Conservation (phyloP, 37 sponge, comb jelly and placozoan species). For the Agelas oroides region DNA sequence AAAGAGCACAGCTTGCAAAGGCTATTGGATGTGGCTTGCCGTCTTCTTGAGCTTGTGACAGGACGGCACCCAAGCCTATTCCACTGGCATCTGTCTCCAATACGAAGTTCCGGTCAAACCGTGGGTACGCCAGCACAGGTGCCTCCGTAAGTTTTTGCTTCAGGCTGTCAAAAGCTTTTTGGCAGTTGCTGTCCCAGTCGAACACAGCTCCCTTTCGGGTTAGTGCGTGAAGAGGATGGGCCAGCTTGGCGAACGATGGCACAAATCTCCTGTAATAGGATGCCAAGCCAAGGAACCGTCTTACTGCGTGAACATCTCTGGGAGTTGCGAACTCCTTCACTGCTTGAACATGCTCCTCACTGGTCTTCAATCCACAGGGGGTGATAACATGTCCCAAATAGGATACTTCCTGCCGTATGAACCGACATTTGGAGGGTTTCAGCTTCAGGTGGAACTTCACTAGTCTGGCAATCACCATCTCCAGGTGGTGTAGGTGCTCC, state of each 20-base stretch:
- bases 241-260: conserved; percentile 1
- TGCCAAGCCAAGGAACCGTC: conserved; percentile 35
- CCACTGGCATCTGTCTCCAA: conserved; percentile 48
- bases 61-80: conserved; percentile 48
- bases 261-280: conserved; percentile 46
- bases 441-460: conserved; percentile 32
- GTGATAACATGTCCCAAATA: conserved; percentile 46
- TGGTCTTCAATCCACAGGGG: conserved; percentile 6
- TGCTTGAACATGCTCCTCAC: background rate
- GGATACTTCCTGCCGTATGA: background rate
- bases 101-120: conserved; percentile 23
- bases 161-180: conserved; percentile 19
- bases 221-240: conserved; percentile 13
- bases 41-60: conserved; percentile 44
- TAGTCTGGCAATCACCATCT: conserved; percentile 26
- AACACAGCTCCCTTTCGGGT: conserved; percentile 21
- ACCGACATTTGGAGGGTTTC: conserved; percentile 40
- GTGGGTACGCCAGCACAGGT: conserved; percentile 43
- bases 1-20: conserved; percentile 43
- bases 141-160: conserved; percentile 12
- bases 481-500: conserved; percentile 42
- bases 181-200: conserved; percentile 22
- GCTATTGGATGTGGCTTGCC: conserved; percentile 40
- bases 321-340: conserved; percentile 40
- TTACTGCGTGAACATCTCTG: conserved; percentile 17